Percentiles rank a stretch among this genome's conserved stretches.
Conservation (phyloP, 2,113 vertebrate genomes). For the Mohoua ochrocephala region DNA sequence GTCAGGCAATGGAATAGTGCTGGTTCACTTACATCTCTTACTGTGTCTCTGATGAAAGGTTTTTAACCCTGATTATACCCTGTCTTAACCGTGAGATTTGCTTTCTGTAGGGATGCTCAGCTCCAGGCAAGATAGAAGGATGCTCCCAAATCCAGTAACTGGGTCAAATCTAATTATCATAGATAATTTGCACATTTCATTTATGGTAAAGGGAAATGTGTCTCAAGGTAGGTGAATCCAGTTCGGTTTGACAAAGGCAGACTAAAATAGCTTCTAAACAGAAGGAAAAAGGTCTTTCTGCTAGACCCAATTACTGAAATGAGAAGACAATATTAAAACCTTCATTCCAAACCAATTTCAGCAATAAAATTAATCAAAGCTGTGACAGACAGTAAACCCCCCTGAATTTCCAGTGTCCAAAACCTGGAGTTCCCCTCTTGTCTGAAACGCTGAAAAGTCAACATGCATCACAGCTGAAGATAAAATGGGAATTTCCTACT, state of each 20-base stretch:
- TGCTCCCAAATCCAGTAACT: slow-evolving; percentile 52
- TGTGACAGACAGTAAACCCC: not conserved
- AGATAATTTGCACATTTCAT: slow-evolving; percentile 47
- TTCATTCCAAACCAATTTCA: not conserved
- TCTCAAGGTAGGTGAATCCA: slow-evolving; percentile 40
- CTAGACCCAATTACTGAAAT: not conserved
- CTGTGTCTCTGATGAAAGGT: not conserved
- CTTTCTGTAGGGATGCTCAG: slow-evolving; percentile 28
- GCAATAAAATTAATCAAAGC: not conserved
- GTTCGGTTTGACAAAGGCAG: not conserved
- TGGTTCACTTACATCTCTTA: slow-evolving; percentile 15
- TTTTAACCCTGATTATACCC: slow-evolving; percentile 48
- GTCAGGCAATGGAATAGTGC: not conserved
- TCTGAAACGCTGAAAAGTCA: not conserved
- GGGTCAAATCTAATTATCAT: slow-evolving; percentile 63
- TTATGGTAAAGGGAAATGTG: slow-evolving; percentile 6
- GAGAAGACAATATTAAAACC: not conserved
- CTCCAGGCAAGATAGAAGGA: slow-evolving; percentile 39
- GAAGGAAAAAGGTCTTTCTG: not conserved
- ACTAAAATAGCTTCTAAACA: not conserved
- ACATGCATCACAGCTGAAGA: not conserved
- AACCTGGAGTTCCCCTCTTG: not conserved
- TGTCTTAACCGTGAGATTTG: not conserved
- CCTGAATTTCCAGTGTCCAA: not conserved
- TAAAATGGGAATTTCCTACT: not conserved